These are phyloP conservation scores for Heterocephalus glaber DNA, from an alignment of 2,113 vertebrate species.

Conservation along the genomic window DNA sequence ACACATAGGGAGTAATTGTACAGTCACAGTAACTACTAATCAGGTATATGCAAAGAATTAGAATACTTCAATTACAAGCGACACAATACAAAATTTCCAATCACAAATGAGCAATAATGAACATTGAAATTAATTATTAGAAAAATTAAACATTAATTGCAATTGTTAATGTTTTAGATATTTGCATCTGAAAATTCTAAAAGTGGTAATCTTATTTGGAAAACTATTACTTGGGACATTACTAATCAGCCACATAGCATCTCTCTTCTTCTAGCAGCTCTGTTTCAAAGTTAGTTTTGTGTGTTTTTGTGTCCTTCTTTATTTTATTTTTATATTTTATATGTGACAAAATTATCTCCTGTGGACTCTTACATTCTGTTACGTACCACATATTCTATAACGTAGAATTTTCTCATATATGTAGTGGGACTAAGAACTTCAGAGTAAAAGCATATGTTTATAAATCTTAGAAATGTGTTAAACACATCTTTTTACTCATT, in stretches of 20 bases:
- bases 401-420: background rate
- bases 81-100: background rate
- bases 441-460: background rate
- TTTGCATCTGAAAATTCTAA: background rate
- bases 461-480: background rate
- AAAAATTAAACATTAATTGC: background rate
- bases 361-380: background rate
- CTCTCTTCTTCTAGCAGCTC: background rate
- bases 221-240: background rate
- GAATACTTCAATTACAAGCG: background rate
- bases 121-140: background rate
- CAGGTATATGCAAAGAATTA: background rate
- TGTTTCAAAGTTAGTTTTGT: background rate
- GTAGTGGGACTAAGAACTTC: background rate
- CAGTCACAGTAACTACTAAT: background rate
- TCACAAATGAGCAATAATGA: background rate
- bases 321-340: background rate
- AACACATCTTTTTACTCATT: background rate
- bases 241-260: background rate
- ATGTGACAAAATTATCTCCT: background rate
- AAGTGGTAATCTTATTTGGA: background rate
- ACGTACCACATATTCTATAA: background rate
- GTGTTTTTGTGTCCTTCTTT: background rate
- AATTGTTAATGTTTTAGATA: background rate
- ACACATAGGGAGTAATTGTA: background rate